Evolutionary conservation across 2,888 invertebrate species (phyloP), one percentile per base, ranked within the genome.

Genomic region (Caenorhabditis plicata): DNA sequence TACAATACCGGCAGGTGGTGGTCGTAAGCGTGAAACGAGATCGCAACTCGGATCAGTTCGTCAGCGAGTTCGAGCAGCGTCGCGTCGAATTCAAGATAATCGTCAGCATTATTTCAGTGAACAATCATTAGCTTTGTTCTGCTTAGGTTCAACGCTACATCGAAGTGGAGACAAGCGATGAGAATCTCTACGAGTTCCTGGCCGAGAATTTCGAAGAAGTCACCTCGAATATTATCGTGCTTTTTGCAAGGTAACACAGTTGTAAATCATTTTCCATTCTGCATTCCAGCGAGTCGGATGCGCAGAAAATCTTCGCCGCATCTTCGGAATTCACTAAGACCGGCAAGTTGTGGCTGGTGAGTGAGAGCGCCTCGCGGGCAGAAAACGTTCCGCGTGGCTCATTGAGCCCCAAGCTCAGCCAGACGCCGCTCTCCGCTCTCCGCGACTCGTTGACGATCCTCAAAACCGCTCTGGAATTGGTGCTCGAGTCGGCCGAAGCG

Each of bases 1-100:
- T 95, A 81, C 88, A 90, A 76, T 92, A 91, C 78, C 89, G 90
- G 42, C 75, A 72, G 43, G 73, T 76, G 2, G 68, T 75, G 3
- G 68, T 78, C 5, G 40, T 77, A 11, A 70, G 57, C 25, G 67
- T 76, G 19, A 64, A 69, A 32, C 57, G 68, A 33, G 75, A 77
- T 41, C 50, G 58, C 1, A 77, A 77, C 48, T 73, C 72, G 1
- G 61, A 68, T 41, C 65, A 71, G 23, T 77, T 77, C 49, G 64
- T 69, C 7, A 62, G 47, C 0, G 65, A 57, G 17, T 74, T 76
- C 35, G 71, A 72, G 38, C 52, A 57, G 25, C 50, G 63, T 26
- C 42, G 68, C 13, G 41, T 54, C 11, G 61, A 52, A 13, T 62
- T 64, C 26, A 69, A 70, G 33, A 64, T 71, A 4, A 60, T 64